These are phyloP conservation scores for Diceros bicornis DNA, from an alignment of 2,797 vertebrate genomes.

Conservation along the genomic window DNA sequence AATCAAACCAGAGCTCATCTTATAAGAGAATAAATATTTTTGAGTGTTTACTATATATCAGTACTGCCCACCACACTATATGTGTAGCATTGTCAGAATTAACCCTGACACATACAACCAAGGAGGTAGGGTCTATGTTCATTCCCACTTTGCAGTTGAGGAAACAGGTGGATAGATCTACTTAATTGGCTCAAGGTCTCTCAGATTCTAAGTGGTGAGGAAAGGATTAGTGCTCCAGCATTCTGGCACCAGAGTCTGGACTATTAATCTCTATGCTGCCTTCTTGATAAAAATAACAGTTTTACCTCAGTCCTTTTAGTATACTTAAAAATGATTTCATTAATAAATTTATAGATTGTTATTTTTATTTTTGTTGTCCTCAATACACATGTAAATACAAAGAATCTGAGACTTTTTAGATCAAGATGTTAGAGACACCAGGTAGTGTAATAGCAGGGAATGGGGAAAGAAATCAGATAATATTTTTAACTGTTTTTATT, in stretches of 20 bases:
- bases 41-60: background rate
- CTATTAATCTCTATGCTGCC: background rate
- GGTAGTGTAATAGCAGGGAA: background rate
- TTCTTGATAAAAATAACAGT: background rate
- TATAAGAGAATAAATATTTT: background rate
- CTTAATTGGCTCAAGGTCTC: background rate
- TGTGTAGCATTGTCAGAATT: background rate
- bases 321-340: background rate
- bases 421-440: background rate
- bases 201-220: background rate
- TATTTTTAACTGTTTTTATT: background rate
- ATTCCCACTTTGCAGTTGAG: background rate
- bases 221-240: background rate
- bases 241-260: background rate
- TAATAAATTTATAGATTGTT: background rate
- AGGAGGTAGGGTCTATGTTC: background rate
- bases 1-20: background rate
- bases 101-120: background rate
- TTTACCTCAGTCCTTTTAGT: background rate
- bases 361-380: background rate
- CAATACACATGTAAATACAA: background rate
- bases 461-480: background rate
- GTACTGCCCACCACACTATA: background rate
- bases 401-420: background rate
- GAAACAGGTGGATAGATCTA: background rate